Base-by-base conservation (phyloP, 2,113 vertebrate species). In the Brachypteracias leptosomus region DNA sequence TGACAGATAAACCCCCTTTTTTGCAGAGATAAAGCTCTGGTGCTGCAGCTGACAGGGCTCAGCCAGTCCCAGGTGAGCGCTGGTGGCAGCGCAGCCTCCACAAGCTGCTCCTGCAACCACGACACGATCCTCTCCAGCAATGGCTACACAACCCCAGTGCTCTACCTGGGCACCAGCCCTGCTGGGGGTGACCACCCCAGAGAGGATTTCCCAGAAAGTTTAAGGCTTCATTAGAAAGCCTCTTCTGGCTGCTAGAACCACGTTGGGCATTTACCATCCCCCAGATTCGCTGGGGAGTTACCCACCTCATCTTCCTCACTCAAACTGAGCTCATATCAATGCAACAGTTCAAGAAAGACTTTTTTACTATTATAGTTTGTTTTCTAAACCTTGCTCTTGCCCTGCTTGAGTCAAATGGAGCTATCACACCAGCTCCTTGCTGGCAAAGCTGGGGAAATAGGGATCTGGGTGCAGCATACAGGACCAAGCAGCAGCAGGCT, bases 111-210 rank as follows among this genome's bases (percentile, higher is more conserved):
- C 46, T 90, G 71, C 61, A 54, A 28, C 8, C 71, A 29, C 0
- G 0, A 7, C 5, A 0, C 10, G 16, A 13, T 2, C 25, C 0
- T 1, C 29, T 61, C 36, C 72, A 9, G 26, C 49, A 46, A 33
- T 0, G 8, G 7, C n/a, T 10, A 6, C 61, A 33, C 40, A 16
- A 3, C 58, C 8, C 20, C 58, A 24, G 33, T 5, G 22, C 40
- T 12, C 17, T 75, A 40, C 46, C 63, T 16, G 9, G 4, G 13
- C 57, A 20, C 24, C 7, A 47, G 9, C 38, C 55, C 61, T 33
- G 19, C 28, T 46, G 33, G 36, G 36, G 9, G 16, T 9, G 9
- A 36, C 31, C 28, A 13, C 4, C 25, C 22, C 72, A 28, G 12
- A 46, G 58, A 7, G 76, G 8, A 22, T 16, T 29, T 63, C 55